Base-by-base conservation (phyloP, 2,797 vertebrate species). In the Rhinatrema bivittatum region DNA sequence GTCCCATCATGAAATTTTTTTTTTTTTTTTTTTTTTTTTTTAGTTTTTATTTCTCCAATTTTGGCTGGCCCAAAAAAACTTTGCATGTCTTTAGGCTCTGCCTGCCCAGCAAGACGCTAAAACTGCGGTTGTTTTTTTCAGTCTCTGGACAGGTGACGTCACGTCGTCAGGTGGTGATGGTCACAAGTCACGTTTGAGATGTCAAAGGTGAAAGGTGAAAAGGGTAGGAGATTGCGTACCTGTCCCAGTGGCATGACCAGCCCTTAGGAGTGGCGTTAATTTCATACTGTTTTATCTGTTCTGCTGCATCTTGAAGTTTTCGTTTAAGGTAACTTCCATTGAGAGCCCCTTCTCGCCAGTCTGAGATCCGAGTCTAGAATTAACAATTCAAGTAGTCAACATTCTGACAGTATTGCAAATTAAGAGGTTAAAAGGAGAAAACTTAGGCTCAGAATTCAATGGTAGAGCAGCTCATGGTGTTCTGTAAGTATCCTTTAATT, bases 241-340 rank as follows among this genome's bases (percentile, higher is more conserved):
- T 98, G 96, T 99, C 95, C 96, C 96, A 99, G 94, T 97, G 95
- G 95, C 96, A 99, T 93, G 94, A 95, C 96, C 96, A 99, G 95
- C 96, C 94, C 93, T 98, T 98, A 90, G 96, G 96, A 79, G 94
- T 84, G 91, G 95, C 96, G 94, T 98, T 99, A 90, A 97, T 93
- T 97, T 99, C 96, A 86, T 98, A 99, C 88, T 91, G 93, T 98
- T 98, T 98, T 87, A 99, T 94, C 87, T 98, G 95, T 82, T 96
- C 94, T 22, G 93, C 93, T 68, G 95, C 96, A 65, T 98, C 95
- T 79, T 98, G 94, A 56, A 99, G 89, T 82, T 91, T 92, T 80
- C 94, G 91, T 72, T 96, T 94, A 63, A 99, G 91, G 89, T 97
- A 98, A 81, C 85, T 87, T 73, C 96, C 95, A 54, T 92, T 94